Evolutionary conservation across 1,140 invertebrate genomes (phyloP).

Genomic region (Dysdera silvatica): DNA sequence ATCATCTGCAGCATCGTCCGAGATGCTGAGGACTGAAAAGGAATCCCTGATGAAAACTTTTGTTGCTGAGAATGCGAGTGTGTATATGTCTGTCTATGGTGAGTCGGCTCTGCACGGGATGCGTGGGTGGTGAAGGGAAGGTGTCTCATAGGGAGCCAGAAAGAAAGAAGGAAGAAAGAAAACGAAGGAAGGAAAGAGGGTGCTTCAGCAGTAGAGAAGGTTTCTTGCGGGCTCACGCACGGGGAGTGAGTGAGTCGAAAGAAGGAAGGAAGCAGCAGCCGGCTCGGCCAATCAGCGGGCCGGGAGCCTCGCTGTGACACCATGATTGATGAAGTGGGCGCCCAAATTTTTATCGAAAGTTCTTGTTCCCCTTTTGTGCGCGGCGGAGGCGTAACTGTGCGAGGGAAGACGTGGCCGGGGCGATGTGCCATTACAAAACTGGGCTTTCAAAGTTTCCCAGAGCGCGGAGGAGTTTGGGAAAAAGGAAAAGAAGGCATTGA

Average conservation of each 20-base stretch:
- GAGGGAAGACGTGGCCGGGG: constrained; percentile 27
- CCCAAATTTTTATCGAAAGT: constrained; percentile 32
- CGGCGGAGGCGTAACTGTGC: constrained; percentile 28
- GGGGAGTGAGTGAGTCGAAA: constrained; percentile 11
- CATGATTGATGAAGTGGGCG: constrained; percentile 31
- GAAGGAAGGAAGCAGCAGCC: too few species aligned
- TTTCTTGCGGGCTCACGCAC: constrained; percentile 28
- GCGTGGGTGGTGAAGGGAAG: too few species aligned
- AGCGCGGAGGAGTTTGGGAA: constrained; percentile 16
- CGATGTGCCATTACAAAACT: constrained; percentile 31
- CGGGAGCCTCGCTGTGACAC: constrained; percentile 30
- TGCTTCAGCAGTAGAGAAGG: too few species aligned
- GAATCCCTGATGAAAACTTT: constrained; percentile 29
- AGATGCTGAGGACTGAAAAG: constrained; percentile 20
- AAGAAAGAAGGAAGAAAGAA: too few species aligned
- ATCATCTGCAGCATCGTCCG: constrained; percentile 13
- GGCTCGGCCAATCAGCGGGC: constrained; percentile 28
- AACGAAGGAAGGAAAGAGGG: too few species aligned
- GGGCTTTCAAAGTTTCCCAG: constrained; percentile 26
- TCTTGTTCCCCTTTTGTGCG: constrained; percentile 30
- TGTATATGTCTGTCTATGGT: too few species aligned
- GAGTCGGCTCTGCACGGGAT: too few species aligned
- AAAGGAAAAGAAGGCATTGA: constrained; percentile 16
- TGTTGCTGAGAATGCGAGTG: constrained; percentile 11
- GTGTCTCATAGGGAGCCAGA: too few species aligned